Base-by-base conservation (phyloP, 2,113 vertebrate species). In the Sclerurus mexicanus region DNA sequence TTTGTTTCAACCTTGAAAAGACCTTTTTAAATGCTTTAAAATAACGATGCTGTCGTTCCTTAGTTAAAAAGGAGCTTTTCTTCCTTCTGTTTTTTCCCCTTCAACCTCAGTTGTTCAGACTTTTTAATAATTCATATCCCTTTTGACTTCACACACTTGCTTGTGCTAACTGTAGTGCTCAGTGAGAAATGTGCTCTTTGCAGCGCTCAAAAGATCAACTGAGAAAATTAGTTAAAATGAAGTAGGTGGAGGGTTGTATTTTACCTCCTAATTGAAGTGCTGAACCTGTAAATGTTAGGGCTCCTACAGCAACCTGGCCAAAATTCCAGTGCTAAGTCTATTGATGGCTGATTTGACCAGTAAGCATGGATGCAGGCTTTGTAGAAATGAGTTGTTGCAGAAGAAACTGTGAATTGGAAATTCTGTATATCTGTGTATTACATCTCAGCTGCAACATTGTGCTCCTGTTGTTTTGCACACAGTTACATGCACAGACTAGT, bases 81-180 rank as follows among this genome's bases (percentile, higher is more conserved):
- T 95, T 93, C 67, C 52, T 49, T 68, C 31, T 83, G 64, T 63
- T 95, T 90, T 85, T 77, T 52, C 44, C 12, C 42, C 39, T 73
- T 85, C 85, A 92, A 68, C 86, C 77, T 94, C 80, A 15, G 16
- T 95, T 78, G 86, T 92, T 96, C 86, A 88, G 76, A 37, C 11
- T 6, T 89, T 91, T 95, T 89, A 95, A 95, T 95, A 94, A 94
- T 96, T 96, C 90, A 93, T 90, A 76, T 80, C 53, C 66, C 50
- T 94, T 96, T 95, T 92, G 74, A 90, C 83, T 96, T 94, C 88
- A 78, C 49, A 46, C n/a, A 12, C 69, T 76, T 77, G 58, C 87
- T 85, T 87, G 69, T 87, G 84, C 88, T 94, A 92, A 86, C 95
- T 92, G 64, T 84, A 83, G 92, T 59, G 83, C 93, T 93, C 49